phyloP scores from a whole-genome alignment of 2,888 invertebrate species.

The Arrhopalites spinosus region DNA sequence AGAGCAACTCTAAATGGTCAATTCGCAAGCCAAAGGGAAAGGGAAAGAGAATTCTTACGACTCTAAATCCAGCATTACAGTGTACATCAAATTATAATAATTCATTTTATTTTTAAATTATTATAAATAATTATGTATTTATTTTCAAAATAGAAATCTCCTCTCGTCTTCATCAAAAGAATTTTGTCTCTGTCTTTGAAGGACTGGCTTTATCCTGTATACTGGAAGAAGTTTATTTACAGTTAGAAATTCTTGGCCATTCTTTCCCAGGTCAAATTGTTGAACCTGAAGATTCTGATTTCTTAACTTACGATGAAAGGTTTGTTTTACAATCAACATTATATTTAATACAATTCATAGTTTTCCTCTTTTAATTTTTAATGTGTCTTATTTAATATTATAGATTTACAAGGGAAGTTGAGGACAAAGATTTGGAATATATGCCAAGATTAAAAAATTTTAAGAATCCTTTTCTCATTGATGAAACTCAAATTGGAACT shows the following conservation, averaged over 20 bases:
- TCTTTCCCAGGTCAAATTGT: conserved; percentile 30
- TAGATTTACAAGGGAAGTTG: conserved; percentile 40
- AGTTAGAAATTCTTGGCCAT: conserved; percentile 37
- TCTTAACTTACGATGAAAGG: conserved; percentile 41
- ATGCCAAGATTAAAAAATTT: conserved; percentile 39
- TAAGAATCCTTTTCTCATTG: conserved; percentile 42
- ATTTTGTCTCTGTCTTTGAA: conserved; percentile 36
- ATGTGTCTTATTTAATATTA: not conserved
- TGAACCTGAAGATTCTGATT: conserved; percentile 31
- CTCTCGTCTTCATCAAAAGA: conserved; percentile 3
- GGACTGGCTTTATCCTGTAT: conserved; percentile 34
- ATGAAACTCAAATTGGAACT: conserved; percentile 35
- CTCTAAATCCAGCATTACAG: too few species aligned
- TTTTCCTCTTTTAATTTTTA: not conserved
- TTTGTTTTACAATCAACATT: not conserved
- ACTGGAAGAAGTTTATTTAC: conserved; percentile 37
- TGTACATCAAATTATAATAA: too few species aligned
- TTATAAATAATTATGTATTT: not conserved
- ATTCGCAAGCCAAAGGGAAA: too few species aligned
- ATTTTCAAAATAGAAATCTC: not conserved
- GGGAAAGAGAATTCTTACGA: too few species aligned
- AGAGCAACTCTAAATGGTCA: too few species aligned
- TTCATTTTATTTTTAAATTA: not conserved
- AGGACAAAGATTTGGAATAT: conserved; percentile 37
- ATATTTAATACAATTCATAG: conserved; percentile 7